Conservation (phyloP, 2,113 vertebrate genomes). For the Otus sunia region DNA sequence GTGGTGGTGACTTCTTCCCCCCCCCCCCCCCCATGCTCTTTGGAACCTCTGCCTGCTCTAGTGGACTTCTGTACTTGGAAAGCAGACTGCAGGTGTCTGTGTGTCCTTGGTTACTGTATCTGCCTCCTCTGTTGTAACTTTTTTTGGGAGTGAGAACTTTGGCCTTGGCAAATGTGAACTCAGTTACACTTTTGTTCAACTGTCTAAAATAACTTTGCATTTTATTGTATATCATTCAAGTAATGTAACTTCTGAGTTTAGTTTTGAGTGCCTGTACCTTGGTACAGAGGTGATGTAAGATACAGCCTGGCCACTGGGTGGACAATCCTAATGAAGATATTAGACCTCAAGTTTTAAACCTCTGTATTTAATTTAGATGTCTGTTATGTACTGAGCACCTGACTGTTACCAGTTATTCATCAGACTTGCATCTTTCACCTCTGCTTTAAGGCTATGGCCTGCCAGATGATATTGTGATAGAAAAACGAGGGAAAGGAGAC, state of each 20-base stretch:
- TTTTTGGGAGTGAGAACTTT: not conserved
- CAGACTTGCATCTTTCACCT: not conserved
- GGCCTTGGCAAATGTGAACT: not conserved
- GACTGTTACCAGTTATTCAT: not conserved
- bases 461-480: conserved; percentile 93
- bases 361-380: not conserved
- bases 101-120: not conserved
- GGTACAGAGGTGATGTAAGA: not conserved
- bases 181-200: not conserved
- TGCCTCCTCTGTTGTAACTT: not conserved
- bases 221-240: not conserved
- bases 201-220: not conserved
- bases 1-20: not conserved
- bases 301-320: not conserved
- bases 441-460: conserved; percentile 84
- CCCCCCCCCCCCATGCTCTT: not conserved
- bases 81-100: not conserved
- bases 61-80: not conserved
- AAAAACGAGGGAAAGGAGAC: conserved; percentile 88
- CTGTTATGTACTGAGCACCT: not conserved
- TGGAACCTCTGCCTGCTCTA: not conserved
- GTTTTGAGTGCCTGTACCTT: not conserved
- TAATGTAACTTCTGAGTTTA: not conserved
- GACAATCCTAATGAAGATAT: not conserved
- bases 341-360: not conserved